Percentiles rank a stretch among this genome's conserved stretches.
phyloP scores from a whole-genome alignment of 2,113 vertebrate species.

The Tretioscincus oriximinensis region DNA sequence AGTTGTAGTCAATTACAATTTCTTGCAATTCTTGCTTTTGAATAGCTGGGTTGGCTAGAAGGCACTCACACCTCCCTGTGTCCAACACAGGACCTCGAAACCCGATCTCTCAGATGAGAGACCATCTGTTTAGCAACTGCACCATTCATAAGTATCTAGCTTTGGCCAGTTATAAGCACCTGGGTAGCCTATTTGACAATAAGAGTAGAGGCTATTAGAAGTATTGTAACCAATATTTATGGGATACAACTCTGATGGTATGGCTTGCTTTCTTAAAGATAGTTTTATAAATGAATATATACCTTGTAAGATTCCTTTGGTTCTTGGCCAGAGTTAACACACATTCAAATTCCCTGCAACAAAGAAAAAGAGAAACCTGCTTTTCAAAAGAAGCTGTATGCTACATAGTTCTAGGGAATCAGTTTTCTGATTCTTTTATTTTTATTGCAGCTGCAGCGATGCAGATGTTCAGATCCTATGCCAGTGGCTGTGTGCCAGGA shows the following conservation, averaged over 20 bases:
- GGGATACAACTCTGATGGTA: not conserved
- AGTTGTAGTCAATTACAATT: no score
- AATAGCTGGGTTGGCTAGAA: no score
- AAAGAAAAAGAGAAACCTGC: not conserved
- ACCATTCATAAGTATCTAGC: no score
- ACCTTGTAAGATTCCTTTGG: not conserved
- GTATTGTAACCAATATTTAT: not conserved
- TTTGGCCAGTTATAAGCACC: no score
- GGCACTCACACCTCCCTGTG: no score
- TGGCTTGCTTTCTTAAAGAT: not conserved
- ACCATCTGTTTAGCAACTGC: no score
- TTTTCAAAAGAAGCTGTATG: slow-evolving; percentile 5
- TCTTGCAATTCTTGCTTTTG: no score
- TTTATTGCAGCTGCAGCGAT: not conserved
- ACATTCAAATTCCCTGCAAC: not conserved
- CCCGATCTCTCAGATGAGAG: no score
- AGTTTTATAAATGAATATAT: not conserved
- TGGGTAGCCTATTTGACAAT: no score
- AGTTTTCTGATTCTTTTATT: slow-evolving; percentile 17
- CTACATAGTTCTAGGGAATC: not conserved
- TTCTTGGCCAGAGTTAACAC: not conserved
- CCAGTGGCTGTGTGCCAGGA: slow-evolving; percentile 9
- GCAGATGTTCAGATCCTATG: slow-evolving; percentile 28
- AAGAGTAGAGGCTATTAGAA: no score
- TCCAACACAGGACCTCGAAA: no score